phyloP scores from a whole-genome alignment of 1,140 invertebrate species.

The Drosophila parvula region DNA sequence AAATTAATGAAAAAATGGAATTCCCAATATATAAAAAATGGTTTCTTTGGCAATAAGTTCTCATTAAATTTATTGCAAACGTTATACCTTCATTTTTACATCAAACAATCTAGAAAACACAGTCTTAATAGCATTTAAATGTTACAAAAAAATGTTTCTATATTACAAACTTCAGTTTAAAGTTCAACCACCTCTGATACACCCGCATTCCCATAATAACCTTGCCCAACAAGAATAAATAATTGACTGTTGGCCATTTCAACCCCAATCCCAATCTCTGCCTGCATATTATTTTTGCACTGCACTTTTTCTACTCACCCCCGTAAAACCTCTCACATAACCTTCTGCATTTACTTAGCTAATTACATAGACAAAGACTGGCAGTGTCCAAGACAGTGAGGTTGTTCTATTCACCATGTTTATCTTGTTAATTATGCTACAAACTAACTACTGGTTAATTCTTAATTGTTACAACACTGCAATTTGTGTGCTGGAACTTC shows the following conservation, averaged over 20 bases:
- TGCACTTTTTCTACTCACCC: slow-evolving; percentile 11
- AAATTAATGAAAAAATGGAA: background rate
- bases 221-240: slow-evolving; percentile 33
- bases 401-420: slow-evolving; percentile 32
- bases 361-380: slow-evolving; percentile 34
- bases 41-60: too few relatives aligned
- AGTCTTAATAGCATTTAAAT: background rate
- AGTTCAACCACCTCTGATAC: slow-evolving; percentile 31
- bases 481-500: slow-evolving; percentile 36
- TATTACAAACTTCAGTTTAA: background rate
- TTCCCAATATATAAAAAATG: background rate
- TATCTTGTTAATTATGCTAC: slow-evolving; percentile 72
- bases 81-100: too few relatives aligned
- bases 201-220: slow-evolving; percentile 34
- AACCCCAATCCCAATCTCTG: slow-evolving; percentile 3
- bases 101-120: background rate
- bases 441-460: slow-evolving; percentile 72
- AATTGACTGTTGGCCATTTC: slow-evolving; percentile 16
- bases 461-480: slow-evolving; percentile 72
- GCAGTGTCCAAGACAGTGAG: slow-evolving; percentile 20
- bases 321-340: background rate
- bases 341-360: slow-evolving; percentile 33
- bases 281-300: slow-evolving; percentile 32
- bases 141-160: background rate
- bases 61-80: background rate